Base-by-base conservation (phyloP, 2,888 invertebrate genomes). In the Tenthredo notha region DNA sequence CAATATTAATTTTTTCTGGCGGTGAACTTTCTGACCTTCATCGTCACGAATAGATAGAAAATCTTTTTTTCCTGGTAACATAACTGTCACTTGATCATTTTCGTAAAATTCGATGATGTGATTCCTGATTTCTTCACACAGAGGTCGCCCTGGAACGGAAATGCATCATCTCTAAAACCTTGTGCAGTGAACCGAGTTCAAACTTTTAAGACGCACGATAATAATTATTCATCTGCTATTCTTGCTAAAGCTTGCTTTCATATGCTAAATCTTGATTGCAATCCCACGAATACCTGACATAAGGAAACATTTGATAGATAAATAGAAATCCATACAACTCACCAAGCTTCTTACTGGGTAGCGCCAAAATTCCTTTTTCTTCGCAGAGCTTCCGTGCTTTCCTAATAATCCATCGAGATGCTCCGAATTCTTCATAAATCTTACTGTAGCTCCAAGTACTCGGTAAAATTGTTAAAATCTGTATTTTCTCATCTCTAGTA, bases 61-160 rank as follows among this genome's bases (percentile, higher is more conserved):
- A 75, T 75, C 47, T 75, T 75, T 40, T 21, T 21, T 75, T n/a
- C 75, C 75, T 25, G 75, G 75, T 40, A 75, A 37, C 2, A 12
- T 75, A n/a, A 43, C 47, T n/a, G 37, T 47, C 47, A 47, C 47
- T 75, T 75, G 33, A 40, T 75, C 75, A 43, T 75, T 21, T 9
- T 33, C 75, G 37, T 75, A 75, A 10, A 75, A 75, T 40, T 40
- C 2, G n/a, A 37, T 21, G 12, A 75, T 25, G 25, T 47, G 5
- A 15, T 0, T n/a, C 21, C 7, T 18, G 6, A 25, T 75, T 47
- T 75, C 21, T 18, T 18, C 40, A 75, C 65, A 7, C 40, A 85
- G 29, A 58, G 67, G 18, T 47, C 75, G 40, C 25, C 85, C 75
- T 84, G 37, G 37, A 33, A 70, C 21, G 15, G 3, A 70, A 70